These are phyloP conservation scores for Callosobruchus maculatus DNA, from an alignment of 2,888 invertebrate genomes.

Conservation along the genomic window DNA sequence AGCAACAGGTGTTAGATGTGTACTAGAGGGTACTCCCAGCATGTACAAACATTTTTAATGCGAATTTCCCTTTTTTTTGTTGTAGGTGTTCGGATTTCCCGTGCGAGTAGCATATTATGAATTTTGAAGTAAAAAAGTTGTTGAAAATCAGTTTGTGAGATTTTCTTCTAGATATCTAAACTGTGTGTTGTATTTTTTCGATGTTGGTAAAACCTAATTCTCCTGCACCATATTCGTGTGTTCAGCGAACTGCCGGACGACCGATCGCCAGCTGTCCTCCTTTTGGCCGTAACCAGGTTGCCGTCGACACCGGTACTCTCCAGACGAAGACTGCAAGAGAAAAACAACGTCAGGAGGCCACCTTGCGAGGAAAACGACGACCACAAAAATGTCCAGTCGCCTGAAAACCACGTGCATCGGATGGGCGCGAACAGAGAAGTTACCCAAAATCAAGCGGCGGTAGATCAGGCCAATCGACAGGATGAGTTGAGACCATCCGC, in stretches of 20 bases:
- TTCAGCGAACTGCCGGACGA: slow-evolving; percentile 62
- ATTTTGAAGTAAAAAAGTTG: too few species aligned
- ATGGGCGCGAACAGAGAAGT: not conserved
- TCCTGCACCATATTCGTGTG: too few species aligned
- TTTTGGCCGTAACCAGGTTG: slow-evolving; percentile 60
- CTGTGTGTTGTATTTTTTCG: too few species aligned
- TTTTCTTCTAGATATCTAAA: too few species aligned
- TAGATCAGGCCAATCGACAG: not conserved
- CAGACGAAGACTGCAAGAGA: slow-evolving; percentile 30
- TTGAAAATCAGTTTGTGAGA: too few species aligned
- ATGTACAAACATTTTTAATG: too few species aligned
- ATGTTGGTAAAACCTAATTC: too few species aligned
- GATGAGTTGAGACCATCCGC: not conserved
- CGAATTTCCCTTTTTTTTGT: too few species aligned
- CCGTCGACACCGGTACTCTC: slow-evolving; percentile 45
- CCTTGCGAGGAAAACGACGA: not conserved
- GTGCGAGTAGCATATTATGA: too few species aligned
- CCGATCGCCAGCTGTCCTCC: slow-evolving; percentile 59
- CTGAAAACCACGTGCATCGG: not conserved
- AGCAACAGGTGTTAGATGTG: too few species aligned
- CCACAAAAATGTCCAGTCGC: not conserved
- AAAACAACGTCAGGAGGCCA: slow-evolving; percentile 26
- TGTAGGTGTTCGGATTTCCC: too few species aligned
- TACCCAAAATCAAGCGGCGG: not conserved
- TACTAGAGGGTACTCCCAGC: too few species aligned